Evolutionary conservation across 2,113 vertebrate genomes (phyloP).

Genomic region (Corythornis cristatus): DNA sequence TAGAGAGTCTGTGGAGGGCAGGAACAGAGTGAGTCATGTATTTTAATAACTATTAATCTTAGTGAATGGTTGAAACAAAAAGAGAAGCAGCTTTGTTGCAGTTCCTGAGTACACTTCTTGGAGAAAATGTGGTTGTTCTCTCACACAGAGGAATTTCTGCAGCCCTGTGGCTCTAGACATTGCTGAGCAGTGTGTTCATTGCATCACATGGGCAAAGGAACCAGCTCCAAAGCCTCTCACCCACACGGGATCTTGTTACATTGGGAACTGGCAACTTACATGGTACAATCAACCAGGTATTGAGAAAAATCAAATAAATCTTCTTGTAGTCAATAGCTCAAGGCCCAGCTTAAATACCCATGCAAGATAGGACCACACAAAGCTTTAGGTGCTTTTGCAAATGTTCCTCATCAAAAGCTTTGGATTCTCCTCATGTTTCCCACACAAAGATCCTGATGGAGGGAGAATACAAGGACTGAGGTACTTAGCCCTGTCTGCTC

Average conservation of each 20-base stretch:
- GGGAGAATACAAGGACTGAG: fast-evolving
- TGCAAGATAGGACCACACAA: not conserved
- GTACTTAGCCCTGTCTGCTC: not conserved
- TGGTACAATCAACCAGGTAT: not conserved
- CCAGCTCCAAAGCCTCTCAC: not conserved
- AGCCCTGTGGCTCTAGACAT: not conserved
- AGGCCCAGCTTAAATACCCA: not conserved
- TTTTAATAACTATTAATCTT: too few relatives aligned
- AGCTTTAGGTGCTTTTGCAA: not conserved
- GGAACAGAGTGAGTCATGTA: not conserved
- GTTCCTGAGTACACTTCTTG: not conserved
- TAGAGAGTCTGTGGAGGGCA: not conserved
- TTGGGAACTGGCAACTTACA: not conserved
- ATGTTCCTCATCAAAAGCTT: not conserved
- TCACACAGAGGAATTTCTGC: not conserved
- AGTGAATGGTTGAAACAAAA: not conserved
- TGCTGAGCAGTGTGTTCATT: not conserved
- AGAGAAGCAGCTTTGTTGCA: not conserved
- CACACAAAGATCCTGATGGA: not conserved
- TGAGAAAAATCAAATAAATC: not conserved
- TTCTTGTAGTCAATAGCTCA: not conserved
- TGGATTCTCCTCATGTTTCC: not conserved
- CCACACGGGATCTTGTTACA: not conserved
- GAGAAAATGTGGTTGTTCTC: not conserved
- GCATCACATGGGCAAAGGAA: not conserved